Evolutionary conservation across 1,140 invertebrate genomes (phyloP), one percentile per base, ranked within the genome.

Genomic region (Hetaerina americana): DNA sequence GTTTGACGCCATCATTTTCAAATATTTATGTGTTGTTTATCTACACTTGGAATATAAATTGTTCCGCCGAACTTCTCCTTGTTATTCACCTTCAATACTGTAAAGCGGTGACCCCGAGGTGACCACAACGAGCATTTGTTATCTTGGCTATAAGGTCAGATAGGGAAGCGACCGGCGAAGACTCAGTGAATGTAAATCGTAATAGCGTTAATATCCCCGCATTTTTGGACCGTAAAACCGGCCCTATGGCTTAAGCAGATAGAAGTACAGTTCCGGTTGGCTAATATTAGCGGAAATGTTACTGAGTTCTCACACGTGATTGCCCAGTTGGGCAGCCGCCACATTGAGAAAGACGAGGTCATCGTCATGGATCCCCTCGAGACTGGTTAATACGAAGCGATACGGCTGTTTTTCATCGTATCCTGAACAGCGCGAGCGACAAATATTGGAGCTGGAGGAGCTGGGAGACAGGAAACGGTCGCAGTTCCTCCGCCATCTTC

Each of bases 381-480:
- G 40, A 10, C 2, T 18, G 40, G 40, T 1, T 18, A 57, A 12
- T 57, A 57, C 10, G 40, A 57, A 10, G 15, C 22, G 2, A 57
- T 57, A 3, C 40, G 40, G 10, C 15, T 12, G 10, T n/a, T 57
- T 10, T 57, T n/a, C 1, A 57, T 57, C 40, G n/a, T 79, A 77
- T 0, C 69, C 75, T 15, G 78, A 79, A 6, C 69, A 73, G 8
- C 76, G 76, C 5, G 74, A 73, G 0, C 71, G 75, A 3, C 74
- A 72, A 6, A 68, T 80, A 0, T 57, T 81, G 0, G 75, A 77
- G 26, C 74, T 75, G 12, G 77, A 81, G 49, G 75, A 78, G 67
- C 69, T 80, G 0, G 77, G 74, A 68, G 74, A 76, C 49, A 26
- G 66, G 0, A 76, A 71, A 31, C 71, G 74, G 66, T 75, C 74